Conservation (phyloP, 2,888 invertebrate genomes). For the Aspidapion aeneum region DNA sequence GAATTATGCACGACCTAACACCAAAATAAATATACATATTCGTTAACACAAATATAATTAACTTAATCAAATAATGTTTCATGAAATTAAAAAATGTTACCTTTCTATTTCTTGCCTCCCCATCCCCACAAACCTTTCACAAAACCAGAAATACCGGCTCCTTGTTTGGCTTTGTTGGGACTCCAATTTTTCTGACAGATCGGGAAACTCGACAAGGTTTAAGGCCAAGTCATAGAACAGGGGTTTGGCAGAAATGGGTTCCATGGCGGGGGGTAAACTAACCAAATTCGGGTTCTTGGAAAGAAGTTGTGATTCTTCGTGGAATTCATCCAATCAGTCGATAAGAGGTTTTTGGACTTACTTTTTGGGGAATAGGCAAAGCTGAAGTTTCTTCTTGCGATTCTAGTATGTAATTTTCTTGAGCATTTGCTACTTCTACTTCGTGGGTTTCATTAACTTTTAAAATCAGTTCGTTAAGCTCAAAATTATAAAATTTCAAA, state of each 20-base stretch:
- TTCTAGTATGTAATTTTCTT: conserved; percentile 80
- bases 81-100: no score
- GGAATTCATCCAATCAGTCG: conserved; percentile 85
- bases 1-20: no score
- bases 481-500: conserved; percentile 31
- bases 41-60: no score
- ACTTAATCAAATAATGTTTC: no score
- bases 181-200: conserved; percentile 72
- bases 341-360: conserved; percentile 71
- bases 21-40: no score
- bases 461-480: conserved; percentile 43
- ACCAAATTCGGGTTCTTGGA: conserved; percentile 83
- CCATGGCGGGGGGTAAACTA: conserved; percentile 86
- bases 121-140: conserved; percentile 94
- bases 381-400: conserved; percentile 65
- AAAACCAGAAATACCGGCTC: conserved; percentile 82
- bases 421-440: conserved; percentile 73
- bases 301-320: conserved; percentile 78
- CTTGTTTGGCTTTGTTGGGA: conserved; percentile 61
- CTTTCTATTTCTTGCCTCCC: conserved; percentile 58
- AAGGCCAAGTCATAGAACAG: conserved; percentile 96
- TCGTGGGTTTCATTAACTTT: conserved; percentile 38
- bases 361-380: conserved; percentile 49
- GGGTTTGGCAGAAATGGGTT: conserved; percentile 90
- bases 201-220: conserved; percentile 84